Conservation (phyloP, 2,113 vertebrate genomes). For the Fulmarus glacialis region DNA sequence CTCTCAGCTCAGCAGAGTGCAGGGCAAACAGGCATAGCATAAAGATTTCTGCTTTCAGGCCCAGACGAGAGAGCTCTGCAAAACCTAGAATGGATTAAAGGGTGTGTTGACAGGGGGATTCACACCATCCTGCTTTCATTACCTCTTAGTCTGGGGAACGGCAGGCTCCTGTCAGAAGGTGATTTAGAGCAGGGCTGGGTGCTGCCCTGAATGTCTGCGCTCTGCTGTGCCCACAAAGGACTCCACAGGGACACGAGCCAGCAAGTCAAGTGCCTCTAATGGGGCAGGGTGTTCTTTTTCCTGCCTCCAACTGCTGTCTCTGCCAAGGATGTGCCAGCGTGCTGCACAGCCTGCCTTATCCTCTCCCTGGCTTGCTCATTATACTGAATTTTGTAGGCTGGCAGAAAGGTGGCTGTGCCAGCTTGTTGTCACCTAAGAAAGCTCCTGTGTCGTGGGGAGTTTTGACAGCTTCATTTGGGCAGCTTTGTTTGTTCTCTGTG, state of each 20-base stretch:
- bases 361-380: background rate
- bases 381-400: background rate
- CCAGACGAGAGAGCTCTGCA: background rate
- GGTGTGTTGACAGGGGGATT: background rate
- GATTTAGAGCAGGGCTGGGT: constrained; percentile 17
- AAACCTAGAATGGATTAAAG: background rate
- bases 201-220: background rate
- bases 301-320: background rate
- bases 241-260: background rate
- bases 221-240: background rate
- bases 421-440: constrained; percentile 43
- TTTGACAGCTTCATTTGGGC: constrained; percentile 47
- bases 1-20: background rate
- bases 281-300: constrained; percentile 36
- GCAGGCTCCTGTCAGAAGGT: background rate
- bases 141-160: background rate
- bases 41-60: background rate
- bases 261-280: constrained; percentile 51
- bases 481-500: constrained; percentile 4
- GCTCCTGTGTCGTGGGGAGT: background rate
- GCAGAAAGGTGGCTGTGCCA: constrained; percentile 31
- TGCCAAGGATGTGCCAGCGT: background rate
- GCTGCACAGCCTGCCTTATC: constrained; percentile 33
- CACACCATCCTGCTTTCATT: background rate
- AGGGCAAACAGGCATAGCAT: background rate